phyloP scores from a whole-genome alignment of 2,797 vertebrate species.

The Periparus ater region DNA sequence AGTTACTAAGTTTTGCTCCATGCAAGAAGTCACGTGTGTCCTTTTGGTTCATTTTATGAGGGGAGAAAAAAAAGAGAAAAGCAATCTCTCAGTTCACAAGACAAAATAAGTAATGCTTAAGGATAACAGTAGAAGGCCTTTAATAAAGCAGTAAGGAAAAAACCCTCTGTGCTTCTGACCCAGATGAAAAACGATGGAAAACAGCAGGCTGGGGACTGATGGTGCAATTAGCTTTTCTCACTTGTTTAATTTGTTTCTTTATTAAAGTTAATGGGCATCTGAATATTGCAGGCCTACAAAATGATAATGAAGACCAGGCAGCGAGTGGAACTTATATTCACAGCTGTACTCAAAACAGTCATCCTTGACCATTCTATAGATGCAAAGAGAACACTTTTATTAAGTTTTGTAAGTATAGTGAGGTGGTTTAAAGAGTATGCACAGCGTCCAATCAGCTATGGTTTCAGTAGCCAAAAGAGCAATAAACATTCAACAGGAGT shows the following conservation, averaged over 20 bases:
- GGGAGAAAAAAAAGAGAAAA: not conserved
- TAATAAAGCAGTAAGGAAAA: not conserved
- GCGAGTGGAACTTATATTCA: not conserved
- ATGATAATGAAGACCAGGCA: not conserved
- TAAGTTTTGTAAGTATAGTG: not conserved
- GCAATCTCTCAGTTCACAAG: not conserved
- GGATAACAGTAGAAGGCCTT: not conserved
- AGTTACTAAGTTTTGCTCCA: not conserved
- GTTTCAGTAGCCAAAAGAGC: not conserved
- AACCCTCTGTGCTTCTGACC: not conserved
- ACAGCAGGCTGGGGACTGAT: not conserved
- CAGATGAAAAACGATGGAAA: not conserved
- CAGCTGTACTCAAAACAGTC: not conserved
- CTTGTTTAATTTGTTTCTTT: conserved; percentile 11
- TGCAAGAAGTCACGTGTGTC: not conserved
- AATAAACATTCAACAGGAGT: not conserved
- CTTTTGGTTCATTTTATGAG: not conserved
- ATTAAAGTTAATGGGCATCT: not conserved
- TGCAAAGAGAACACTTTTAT: not conserved
- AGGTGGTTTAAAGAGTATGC: not conserved
- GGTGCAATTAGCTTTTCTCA: not conserved
- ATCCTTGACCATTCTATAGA: not conserved
- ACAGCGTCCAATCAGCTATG: not conserved
- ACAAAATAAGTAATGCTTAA: not conserved
- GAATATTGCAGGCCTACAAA: not conserved